These are phyloP conservation scores for Ancistrus triradiatus DNA, from an alignment of 2,113 vertebrate genomes.

Conservation along the genomic window DNA sequence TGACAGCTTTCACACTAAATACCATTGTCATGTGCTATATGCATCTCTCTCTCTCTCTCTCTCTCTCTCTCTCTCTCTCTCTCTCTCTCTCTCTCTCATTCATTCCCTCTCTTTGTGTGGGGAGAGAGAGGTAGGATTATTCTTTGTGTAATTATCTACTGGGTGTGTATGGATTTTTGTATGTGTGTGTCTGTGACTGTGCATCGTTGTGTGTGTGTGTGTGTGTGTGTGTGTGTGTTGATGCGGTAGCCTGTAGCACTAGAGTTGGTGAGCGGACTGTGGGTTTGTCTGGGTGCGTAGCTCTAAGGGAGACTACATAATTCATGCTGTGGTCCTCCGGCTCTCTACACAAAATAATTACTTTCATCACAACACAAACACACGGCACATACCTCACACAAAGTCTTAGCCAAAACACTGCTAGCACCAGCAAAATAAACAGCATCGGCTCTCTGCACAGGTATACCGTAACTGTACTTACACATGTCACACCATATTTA, in stretches of 20 bases:
- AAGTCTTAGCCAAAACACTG: neutral
- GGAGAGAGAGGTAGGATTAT: too few species aligned
- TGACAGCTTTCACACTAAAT: too few species aligned
- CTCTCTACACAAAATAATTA: too few species aligned
- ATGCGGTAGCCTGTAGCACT: too few species aligned
- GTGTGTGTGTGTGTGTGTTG: conserved; percentile 51
- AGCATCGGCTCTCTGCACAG: too few species aligned
- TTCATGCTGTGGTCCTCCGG: conserved; percentile 66
- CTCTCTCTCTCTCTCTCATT: too few species aligned
- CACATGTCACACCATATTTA: too few species aligned
- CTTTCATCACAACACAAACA: too few species aligned
- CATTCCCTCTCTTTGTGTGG: too few species aligned
- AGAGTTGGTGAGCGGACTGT: conserved; percentile 58
- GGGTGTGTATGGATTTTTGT: conserved; percentile 5
- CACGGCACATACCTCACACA: too few species aligned
- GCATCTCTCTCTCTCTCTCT: neutral
- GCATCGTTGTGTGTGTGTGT: conserved; percentile 26
- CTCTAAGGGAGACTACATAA: conserved; percentile 52
- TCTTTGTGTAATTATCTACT: neutral
- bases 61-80: too few species aligned
- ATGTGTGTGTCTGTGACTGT: conserved; percentile 48
- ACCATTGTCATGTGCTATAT: neutral
- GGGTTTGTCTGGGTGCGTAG: conserved; percentile 56
- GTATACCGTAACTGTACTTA: too few species aligned
- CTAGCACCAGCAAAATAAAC: conserved; percentile 43